Base-by-base conservation (phyloP, 2,888 invertebrate genomes). In the Lasioglossum malachurum region DNA sequence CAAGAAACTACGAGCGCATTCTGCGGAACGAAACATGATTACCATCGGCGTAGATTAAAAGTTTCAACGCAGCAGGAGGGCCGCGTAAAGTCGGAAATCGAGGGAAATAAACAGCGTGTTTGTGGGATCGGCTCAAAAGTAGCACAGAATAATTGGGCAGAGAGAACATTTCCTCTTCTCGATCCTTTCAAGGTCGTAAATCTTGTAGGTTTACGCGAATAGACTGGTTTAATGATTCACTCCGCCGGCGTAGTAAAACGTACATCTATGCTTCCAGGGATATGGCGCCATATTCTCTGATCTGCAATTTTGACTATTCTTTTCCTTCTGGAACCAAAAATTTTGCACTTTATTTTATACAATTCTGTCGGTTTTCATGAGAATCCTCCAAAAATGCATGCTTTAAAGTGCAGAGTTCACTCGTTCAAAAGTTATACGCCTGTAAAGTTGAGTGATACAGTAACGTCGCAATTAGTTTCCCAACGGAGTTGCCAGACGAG, bases 121-220 rank as follows among this genome's bases (percentile, higher is more conserved):
- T 64, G 31, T 60, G 38, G 31, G n/a, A 44, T 27, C 44, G 23
- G 46, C 71, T 71, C 14, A 19, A n/a, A 44, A n/a, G 69, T 14
- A 41, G 23, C 14, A 72, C 76, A 27, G 72, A 71, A 60, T 72
- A 72, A 81, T 76, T 46, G 35, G 71, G 44, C 31, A 35, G 71
- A 35, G 53, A n/a, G 53, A 44, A 31, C n/a, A 46, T 72, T 69
- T 38, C 67, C 69, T 76, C 31, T 72, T 23, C 35, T 27, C 64
- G 73, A 53, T 53, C 38, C 73, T 53, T 44, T 79, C 82, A 27
- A 27, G 78, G 53, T 80, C 77, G 82, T 85, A 85, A 85, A 85
- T 85, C 74, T 69, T 53, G 44, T 16, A 44, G 75, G 57, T 85
- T 82, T 80, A 80, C 72, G 19, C 69, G 77, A 71, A 46, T 57